Conservation (phyloP, 2,888 invertebrate genomes). For the Stictocephala bisonia region DNA sequence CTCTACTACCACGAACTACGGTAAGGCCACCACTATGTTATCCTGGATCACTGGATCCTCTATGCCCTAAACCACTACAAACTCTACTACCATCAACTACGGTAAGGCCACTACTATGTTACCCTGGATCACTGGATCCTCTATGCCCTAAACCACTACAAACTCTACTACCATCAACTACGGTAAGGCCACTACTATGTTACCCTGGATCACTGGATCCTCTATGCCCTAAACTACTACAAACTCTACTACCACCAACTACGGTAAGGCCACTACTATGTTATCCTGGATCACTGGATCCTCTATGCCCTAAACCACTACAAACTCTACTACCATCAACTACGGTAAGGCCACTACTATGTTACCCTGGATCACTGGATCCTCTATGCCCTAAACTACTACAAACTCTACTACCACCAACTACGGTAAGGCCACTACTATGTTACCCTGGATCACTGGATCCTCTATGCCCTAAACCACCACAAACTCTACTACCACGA, state of each 20-base stretch:
- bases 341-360: constrained; percentile 56
- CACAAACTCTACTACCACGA: constrained; percentile 53
- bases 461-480: constrained; percentile 54
- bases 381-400: constrained; percentile 63
- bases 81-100: constrained; percentile 50
- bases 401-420: constrained; percentile 60
- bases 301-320: constrained; percentile 60
- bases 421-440: constrained; percentile 58
- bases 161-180: constrained; percentile 61
- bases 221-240: constrained; percentile 53
- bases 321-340: too few species aligned
- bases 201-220: constrained; percentile 55
- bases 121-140: constrained; percentile 64
- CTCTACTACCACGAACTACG: too few species aligned
- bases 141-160: constrained; percentile 62
- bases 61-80: constrained; percentile 60
- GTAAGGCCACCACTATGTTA: constrained; percentile 60
- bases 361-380: constrained; percentile 64
- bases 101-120: too few species aligned
- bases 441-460: constrained; percentile 62
- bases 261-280: constrained; percentile 51
- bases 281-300: constrained; percentile 58
- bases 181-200: constrained; percentile 53
- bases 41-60: constrained; percentile 62
- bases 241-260: constrained; percentile 46